Percentiles rank a stretch among this genome's conserved stretches.
Evolutionary conservation across 37 sponge, comb jelly and placozoan genomes (phyloP).

Genomic region (Haliclona indistincta): DNA sequence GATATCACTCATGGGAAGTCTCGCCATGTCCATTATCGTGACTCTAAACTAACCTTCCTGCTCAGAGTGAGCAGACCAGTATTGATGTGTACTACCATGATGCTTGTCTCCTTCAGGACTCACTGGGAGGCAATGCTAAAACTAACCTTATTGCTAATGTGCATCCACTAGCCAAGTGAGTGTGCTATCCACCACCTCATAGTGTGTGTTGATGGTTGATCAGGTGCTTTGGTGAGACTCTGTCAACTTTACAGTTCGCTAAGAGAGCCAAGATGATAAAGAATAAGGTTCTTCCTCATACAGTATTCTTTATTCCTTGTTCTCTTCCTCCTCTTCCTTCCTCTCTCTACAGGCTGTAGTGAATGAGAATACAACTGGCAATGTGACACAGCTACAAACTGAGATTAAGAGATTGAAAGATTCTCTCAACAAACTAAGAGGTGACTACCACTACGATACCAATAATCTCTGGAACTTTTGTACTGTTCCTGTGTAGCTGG

Average conservation of each 20-base stretch:
- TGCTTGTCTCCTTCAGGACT: conserved; percentile 45
- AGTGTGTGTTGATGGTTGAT: conserved; percentile 15
- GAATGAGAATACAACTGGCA: conserved; percentile 83
- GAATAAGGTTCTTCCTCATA: conserved; percentile 84
- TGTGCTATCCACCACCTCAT: background rate
- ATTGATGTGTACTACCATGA: background rate
- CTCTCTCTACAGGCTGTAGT: conserved; percentile 59
- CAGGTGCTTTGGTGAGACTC: conserved; percentile 86
- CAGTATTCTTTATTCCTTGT: background rate
- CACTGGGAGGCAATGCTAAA: conserved; percentile 90
- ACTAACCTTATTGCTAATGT: conserved; percentile 87
- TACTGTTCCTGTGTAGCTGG: too few species aligned
- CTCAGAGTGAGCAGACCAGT: conserved; percentile 61
- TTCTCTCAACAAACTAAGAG: background rate
- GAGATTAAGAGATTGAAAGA: conserved; percentile 72
- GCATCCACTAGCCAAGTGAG: conserved; percentile 66
- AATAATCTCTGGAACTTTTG: background rate
- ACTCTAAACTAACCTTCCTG: conserved; percentile 88
- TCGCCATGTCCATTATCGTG: conserved; percentile 85
- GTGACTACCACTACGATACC: background rate
- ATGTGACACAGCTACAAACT: conserved; percentile 76
- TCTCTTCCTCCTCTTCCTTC: background rate
- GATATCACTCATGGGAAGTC: conserved; percentile 79
- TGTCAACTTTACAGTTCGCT: conserved; percentile 89
- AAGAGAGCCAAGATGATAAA: conserved; percentile 80